Evolutionary conservation across 2,113 vertebrate species (phyloP), one percentile per base, ranked within the genome.

Genomic region (Misgurnus anguillicaudatus): DNA sequence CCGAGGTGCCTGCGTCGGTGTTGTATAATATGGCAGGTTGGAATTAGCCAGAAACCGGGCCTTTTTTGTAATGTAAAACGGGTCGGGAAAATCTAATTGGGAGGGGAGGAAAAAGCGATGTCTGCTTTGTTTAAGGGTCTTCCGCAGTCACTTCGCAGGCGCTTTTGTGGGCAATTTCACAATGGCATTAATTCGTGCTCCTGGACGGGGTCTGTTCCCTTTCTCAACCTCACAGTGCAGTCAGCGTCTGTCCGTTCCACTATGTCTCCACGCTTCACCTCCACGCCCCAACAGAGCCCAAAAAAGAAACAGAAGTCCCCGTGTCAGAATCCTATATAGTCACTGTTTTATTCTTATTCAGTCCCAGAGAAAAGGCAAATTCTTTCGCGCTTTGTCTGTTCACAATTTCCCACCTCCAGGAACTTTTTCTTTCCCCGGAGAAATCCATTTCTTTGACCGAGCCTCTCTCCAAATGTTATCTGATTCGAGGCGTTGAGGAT

Each of bases 151-250:
- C 91, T 94, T 93, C 90, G 88, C 91, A 87, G 89, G 90, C 86
- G 77, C 91, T 90, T 92, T 94, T 95, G 94, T 95, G 90, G 86
- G 85, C 83, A 83, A 82, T 45, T 79, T 87, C 85, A 95, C 93
- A 95, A 94, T 93, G 89, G 93, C 90, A 91, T 94, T 94, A 92
- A 93, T 93, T 93, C 91, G 92, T 90, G 91, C 90, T 88, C 87
- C 84, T 87, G 87, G 88, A 86, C 90, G 79, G 80, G 83, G 73
- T 84, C 84, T 51, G 48, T 85, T 84, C 91, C 92, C 90, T 93
- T 91, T 93, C 92, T 88, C 79, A 79, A 77, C 84, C 84, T 85
- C 77, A 89, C 84, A 5, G 31, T 91, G 90, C 92, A 92, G 91
- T 93, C 93, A 92, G 92, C 77, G 87, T 91, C 92, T 92, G 88